Conservation (phyloP, 2,797 vertebrate genomes). For the Simalia tracyae region DNA sequence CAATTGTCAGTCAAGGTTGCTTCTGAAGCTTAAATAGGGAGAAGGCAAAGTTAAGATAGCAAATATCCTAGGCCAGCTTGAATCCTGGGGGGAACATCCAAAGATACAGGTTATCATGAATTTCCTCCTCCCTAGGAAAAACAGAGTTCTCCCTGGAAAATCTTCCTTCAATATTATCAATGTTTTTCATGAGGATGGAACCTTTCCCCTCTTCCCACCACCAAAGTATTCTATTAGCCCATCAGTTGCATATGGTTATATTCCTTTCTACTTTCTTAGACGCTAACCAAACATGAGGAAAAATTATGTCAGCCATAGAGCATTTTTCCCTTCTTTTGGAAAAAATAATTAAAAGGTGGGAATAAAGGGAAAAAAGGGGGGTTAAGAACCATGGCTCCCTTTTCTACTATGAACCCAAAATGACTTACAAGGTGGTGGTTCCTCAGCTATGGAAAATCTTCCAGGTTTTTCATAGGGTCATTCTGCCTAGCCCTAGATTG, state of each 20-base stretch:
- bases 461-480: neutral
- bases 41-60: neutral
- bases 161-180: neutral
- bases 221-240: neutral
- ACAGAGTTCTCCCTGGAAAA: neutral
- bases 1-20: neutral
- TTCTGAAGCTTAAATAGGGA: neutral
- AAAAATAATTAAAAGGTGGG: neutral
- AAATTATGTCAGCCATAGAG: neutral
- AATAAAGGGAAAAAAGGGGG: neutral
- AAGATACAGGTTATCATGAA: neutral
- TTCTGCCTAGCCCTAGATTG: neutral
- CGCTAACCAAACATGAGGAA: neutral
- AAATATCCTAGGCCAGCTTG: neutral
- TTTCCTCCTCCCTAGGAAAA: neutral
- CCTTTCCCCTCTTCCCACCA: neutral
- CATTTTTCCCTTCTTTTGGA: neutral
- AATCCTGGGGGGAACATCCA: neutral
- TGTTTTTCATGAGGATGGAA: neutral
- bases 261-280: neutral
- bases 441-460: neutral
- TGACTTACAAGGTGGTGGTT: neutral
- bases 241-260: neutral
- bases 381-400: neutral
- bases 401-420: neutral